phyloP scores from a whole-genome alignment of 1,140 invertebrate genomes.

The Cecropterus lyciades region DNA sequence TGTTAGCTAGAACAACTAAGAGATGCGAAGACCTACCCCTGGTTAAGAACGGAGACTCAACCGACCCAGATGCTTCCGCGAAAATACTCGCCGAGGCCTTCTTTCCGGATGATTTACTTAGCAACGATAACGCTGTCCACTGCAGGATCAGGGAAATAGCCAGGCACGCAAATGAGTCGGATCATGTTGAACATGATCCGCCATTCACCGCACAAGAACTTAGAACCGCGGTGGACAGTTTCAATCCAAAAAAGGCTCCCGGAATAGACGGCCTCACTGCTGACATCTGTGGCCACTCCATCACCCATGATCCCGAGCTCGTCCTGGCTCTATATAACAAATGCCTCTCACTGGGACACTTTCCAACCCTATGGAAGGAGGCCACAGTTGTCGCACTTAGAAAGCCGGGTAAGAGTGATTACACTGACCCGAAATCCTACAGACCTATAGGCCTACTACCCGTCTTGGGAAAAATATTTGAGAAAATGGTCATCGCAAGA shows the following conservation, averaged over 20 bases:
- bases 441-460: constrained; percentile 38
- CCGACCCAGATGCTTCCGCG: constrained; percentile 2
- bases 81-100: constrained; percentile 21
- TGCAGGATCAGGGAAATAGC: neutral
- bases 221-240: no score
- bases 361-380: constrained; percentile 33
- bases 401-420: constrained; percentile 32
- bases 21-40: constrained; percentile 27
- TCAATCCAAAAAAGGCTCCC: constrained; percentile 34
- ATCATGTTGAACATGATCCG: no score
- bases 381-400: constrained; percentile 27
- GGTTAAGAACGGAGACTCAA: neutral
- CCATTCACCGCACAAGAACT: no score
- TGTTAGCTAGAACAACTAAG: constrained; percentile 11
- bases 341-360: neutral
- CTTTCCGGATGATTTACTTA: neutral
- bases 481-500: constrained; percentile 35
- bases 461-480: constrained; percentile 38
- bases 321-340: neutral
- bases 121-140: neutral
- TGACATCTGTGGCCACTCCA: neutral
- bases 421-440: constrained; percentile 29
- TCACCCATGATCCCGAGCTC: neutral
- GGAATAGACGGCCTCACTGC: neutral
- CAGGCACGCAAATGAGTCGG: neutral